These are phyloP conservation scores for Gobius niger DNA, from an alignment of 2,113 vertebrate species.

Conservation along the genomic window DNA sequence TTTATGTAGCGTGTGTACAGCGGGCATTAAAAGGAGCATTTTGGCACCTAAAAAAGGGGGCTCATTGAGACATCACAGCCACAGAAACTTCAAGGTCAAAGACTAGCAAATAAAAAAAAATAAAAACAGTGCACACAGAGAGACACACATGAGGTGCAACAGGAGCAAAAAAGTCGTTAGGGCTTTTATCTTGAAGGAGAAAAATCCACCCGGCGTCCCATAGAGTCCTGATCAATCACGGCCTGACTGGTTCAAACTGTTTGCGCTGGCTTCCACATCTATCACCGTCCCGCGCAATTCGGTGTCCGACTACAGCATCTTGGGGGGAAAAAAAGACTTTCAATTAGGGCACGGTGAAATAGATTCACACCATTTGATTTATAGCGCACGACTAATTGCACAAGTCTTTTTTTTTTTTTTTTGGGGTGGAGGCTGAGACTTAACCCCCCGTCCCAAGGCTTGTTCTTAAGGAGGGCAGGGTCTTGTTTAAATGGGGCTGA, in stretches of 20 bases:
- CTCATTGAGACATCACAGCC: constrained; percentile 68
- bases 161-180: constrained; percentile 72
- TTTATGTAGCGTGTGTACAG: constrained; percentile 69
- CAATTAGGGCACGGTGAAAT: constrained; percentile 92
- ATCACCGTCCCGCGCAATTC: constrained; percentile 86
- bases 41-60: constrained; percentile 68
- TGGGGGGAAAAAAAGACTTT: constrained; percentile 76
- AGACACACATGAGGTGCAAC: constrained; percentile 68
- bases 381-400: constrained; percentile 95
- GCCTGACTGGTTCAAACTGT: constrained; percentile 94
- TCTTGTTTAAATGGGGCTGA: constrained; percentile 79
- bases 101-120: constrained; percentile 65
- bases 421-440: constrained; percentile 86
- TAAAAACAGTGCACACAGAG: constrained; percentile 40
- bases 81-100: constrained; percentile 78
- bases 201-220: constrained; percentile 87
- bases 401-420: constrained; percentile 68
- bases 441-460: constrained; percentile 56
- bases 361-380: constrained; percentile 94
- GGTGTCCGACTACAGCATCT: constrained; percentile 81
- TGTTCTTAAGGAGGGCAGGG: constrained; percentile 85
- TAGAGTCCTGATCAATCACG: constrained; percentile 94
- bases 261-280: constrained; percentile 91
- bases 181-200: constrained; percentile 78
- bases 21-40: constrained; percentile 69